Base-by-base conservation (phyloP, 2,797 vertebrate genomes). In the Melanotaenia parkinsoni region DNA sequence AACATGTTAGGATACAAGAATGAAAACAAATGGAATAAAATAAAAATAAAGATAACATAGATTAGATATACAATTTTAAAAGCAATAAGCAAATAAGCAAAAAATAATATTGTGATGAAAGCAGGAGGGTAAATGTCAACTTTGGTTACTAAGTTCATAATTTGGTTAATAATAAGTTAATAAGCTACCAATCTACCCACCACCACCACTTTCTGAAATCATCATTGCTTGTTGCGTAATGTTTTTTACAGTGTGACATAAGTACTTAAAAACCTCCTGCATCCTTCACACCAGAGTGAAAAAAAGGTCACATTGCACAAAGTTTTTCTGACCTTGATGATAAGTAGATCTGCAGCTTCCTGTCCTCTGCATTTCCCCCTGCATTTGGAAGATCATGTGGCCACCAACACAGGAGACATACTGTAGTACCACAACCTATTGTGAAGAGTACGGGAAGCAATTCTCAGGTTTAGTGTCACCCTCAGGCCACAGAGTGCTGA, bases 401-500 rank as follows among this genome's bases (percentile, higher is more conserved):
- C 72, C 59, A 24, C 78, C 65, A 47, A 26, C 65, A 51, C 68
- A 58, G 72, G 51, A 68, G 70, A 68, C 67, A 28, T 43, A 53
- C 76, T 74, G 69, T 67, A 67, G 79, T 76, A 63, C 30, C 61
- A 10, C 63, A 75, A 75, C 69, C 70, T 83, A 71, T 66, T 70
- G 57, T 74, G 73, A 69, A 76, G 50, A 76, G 65, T 72, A 79
- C 84, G 76, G 85, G 79, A 87, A 72, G 86, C 84, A n/a, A 20
- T 45, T 70, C 79, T 86, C 71, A 57, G 91, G 88, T 89, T 83
- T 88, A 84, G 89, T 86, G 88, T 91, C 88, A 90, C 89, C 88
- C 88, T 84, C 76, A 70, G 89, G 90, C 86, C 86, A 66, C 70
- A 64, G 78, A 89, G 78, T 91, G 92, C 93, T 92, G 92, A 92